These are phyloP conservation scores for Melipona quadrifasciata DNA, from an alignment of 1,140 invertebrate genomes.

Conservation along the genomic window DNA sequence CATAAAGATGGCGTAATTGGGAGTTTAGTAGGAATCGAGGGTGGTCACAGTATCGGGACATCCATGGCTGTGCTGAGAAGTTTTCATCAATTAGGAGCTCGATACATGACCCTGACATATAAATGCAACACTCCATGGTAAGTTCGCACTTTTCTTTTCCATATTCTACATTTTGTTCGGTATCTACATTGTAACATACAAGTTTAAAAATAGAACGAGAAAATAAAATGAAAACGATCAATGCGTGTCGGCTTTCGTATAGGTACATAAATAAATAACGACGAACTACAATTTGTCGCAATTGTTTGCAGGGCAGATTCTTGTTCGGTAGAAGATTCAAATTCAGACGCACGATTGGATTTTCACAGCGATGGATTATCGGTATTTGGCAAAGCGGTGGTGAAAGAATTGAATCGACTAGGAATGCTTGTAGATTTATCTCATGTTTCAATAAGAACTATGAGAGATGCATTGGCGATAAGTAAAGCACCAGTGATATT, in stretches of 20 bases:
- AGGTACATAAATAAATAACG: background rate
- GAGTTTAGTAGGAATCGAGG: constrained; percentile 92
- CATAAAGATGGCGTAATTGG: constrained; percentile 90
- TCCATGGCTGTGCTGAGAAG: constrained; percentile 90
- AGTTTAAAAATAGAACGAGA: background rate
- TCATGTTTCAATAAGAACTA: constrained; percentile 93
- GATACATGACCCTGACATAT: constrained; percentile 93
- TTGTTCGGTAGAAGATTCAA: constrained; percentile 80
- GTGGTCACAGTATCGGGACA: constrained; percentile 92
- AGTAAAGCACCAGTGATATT: constrained; percentile 95
- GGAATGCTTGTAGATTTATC: constrained; percentile 98
- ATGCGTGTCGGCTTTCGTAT: background rate
- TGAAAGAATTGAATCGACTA: constrained; percentile 92
- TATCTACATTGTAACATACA: background rate
- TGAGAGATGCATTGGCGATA: constrained; percentile 90
- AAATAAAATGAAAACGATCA: background rate
- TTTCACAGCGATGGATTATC: constrained; percentile 87
- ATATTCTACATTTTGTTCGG: no score
- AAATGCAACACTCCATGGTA: constrained; percentile 94
- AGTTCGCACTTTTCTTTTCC: constrained; percentile 34
- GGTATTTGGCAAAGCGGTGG: constrained; percentile 88
- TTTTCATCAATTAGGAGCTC: constrained; percentile 91
- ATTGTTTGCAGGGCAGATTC: constrained; percentile 81
- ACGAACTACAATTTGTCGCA: background rate
- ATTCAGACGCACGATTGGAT: constrained; percentile 79